These are phyloP conservation scores for Sapajus apella DNA, from an alignment of 2,113 vertebrate species.

Conservation along the genomic window DNA sequence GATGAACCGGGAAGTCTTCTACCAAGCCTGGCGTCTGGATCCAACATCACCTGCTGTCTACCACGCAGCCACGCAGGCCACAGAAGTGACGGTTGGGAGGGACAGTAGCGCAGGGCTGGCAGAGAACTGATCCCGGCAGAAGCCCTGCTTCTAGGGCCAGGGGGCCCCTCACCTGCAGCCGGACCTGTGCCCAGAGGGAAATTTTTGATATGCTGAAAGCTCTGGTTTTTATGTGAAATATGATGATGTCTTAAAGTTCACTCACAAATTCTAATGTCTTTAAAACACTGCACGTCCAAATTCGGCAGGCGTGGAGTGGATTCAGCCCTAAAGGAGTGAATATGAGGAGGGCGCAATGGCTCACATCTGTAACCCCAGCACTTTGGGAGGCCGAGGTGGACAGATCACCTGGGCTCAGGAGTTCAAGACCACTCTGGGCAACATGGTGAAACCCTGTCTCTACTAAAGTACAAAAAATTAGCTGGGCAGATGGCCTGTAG, in stretches of 20 bases:
- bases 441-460: too few relatives aligned
- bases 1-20: neutral
- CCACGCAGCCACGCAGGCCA: accelerated
- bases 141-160: accelerated
- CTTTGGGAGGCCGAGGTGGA: too few relatives aligned
- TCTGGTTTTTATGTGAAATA: neutral
- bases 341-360: too few relatives aligned
- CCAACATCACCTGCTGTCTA: accelerated
- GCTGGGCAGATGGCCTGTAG: too few relatives aligned
- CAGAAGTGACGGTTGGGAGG: too few relatives aligned
- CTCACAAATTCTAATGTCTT: neutral
- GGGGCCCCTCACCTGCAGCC: neutral
- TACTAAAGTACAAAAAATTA: too few relatives aligned
- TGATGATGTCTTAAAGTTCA: neutral
- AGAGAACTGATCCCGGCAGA: accelerated
- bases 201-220: too few relatives aligned
- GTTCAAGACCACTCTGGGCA: too few relatives aligned
- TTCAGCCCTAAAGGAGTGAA: too few relatives aligned
- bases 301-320: too few relatives aligned
- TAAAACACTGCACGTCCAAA: neutral
- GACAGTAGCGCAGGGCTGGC: accelerated
- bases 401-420: too few relatives aligned
- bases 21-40: neutral
- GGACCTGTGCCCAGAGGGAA: neutral
- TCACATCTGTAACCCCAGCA: too few relatives aligned